A percentile compares a stretch with the other conserved stretches of the same genome.
These are phyloP conservation scores for Epinotia demarniana DNA, from an alignment of 2,888 invertebrate genomes.

Conservation along the genomic window DNA sequence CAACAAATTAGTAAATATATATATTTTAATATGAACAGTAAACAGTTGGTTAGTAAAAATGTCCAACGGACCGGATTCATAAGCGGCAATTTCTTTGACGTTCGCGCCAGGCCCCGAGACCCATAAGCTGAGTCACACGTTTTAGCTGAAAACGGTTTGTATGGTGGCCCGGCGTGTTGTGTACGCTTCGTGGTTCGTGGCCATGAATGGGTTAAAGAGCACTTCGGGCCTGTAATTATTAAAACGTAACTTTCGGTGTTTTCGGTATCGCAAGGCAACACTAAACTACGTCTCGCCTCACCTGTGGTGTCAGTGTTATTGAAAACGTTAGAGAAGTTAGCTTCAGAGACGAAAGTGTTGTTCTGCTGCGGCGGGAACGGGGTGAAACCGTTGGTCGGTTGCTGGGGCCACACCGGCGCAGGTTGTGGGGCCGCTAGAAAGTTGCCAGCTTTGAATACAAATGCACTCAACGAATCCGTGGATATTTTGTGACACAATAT, in stretches of 20 bases:
- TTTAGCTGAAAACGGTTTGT: too few species aligned
- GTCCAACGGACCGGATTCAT: too few species aligned
- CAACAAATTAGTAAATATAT: too few species aligned
- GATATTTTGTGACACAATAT: not conserved
- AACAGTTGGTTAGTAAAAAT: too few species aligned
- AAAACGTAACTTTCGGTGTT: conserved; percentile 15
- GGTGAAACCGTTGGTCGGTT: conserved; percentile 52
- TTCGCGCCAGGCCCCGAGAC: too few species aligned
- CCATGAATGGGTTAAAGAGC: too few species aligned
- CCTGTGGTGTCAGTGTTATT: conserved; percentile 89
- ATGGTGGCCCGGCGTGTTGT: too few species aligned
- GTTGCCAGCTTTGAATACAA: conserved; percentile 40
- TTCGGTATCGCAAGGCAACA: conserved; percentile 52
- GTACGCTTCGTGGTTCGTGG: too few species aligned
- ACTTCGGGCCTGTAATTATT: not conserved
- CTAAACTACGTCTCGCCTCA: conserved; percentile 71
- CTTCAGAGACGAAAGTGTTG: conserved; percentile 91
- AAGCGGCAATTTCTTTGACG: too few species aligned
- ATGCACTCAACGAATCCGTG: conserved; percentile 24
- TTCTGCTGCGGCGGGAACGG: conserved; percentile 65
- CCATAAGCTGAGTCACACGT: too few species aligned
- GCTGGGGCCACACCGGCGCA: conserved; percentile 59
- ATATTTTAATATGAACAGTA: too few species aligned
- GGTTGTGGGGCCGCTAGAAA: conserved; percentile 49
- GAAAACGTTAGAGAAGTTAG: conserved; percentile 95